Conservation (phyloP, 2,113 vertebrate genomes). For the Phodopus roborovskii region DNA sequence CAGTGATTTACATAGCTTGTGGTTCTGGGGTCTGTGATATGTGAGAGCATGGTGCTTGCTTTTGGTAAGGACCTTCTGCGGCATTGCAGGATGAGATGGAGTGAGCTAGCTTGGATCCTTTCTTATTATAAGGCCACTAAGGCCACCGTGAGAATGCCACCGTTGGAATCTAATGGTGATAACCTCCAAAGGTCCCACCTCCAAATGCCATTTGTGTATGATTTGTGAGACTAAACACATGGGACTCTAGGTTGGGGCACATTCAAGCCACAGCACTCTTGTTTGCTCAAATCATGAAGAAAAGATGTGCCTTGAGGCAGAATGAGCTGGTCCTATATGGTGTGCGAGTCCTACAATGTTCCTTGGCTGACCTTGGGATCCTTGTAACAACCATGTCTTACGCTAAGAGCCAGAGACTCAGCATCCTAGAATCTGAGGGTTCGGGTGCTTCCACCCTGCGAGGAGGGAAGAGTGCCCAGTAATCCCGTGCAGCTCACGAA, state of each 20-base stretch:
- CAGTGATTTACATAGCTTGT: neutral
- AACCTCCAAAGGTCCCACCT: neutral
- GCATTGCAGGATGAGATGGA: neutral
- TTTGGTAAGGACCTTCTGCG: neutral
- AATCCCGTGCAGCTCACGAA: accelerated
- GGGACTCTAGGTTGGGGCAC: neutral
- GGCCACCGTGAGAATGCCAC: neutral
- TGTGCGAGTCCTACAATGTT: accelerated
- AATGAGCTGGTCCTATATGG: accelerated
- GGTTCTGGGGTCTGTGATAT: neutral
- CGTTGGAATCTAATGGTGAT: neutral
- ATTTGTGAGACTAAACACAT: neutral
- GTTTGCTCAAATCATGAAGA: accelerated
- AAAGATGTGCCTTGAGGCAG: neutral
- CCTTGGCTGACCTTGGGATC: accelerated
- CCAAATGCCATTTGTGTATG: neutral
- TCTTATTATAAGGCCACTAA: neutral
- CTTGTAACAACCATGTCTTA: neutral
- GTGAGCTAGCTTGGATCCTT: neutral
- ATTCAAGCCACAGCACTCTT: neutral
- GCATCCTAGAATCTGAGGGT: no score
- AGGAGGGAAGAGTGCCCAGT: neutral
- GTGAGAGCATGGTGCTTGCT: neutral
- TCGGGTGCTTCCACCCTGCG: accelerated
- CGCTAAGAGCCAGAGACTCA: neutral